Base-by-base conservation (phyloP, 2,797 vertebrate species). In the Myioborus miniatus region DNA sequence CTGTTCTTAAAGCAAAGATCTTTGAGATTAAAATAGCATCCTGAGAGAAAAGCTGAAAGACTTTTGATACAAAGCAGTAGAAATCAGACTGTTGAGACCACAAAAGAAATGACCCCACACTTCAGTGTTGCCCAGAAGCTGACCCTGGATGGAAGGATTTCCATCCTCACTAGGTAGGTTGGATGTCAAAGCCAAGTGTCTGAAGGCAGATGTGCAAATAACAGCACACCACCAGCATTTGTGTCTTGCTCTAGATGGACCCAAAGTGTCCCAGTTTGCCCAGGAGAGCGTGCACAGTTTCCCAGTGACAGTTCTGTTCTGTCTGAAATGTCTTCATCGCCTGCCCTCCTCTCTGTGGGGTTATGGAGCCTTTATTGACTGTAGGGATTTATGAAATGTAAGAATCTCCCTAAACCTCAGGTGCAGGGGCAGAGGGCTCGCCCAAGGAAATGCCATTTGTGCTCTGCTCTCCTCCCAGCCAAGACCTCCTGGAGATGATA, bases 71-170 rank as follows among this genome's bases (percentile, higher is more conserved):
- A 23, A 23, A n/a, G 22, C 7, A 6, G 18, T 8, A 65, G 70
- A 83, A 88, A 78, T 62, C 26, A 34, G 18, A 19, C 50, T 50
- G 19, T 4, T 49, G 64, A 85, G 55, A 34, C 9, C 55, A 47
- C 58, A 44, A 7, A 37, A 46, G 49, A 70, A 59, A 12, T 2
- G 4, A 17, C 12, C 16, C 11, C 22, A 5, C 3, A 1, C 4
- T 46, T 37, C 21, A n/a, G 16, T 12, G 32, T 27, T 50, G 56
- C 30, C 7, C 52, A 3, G 32, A 15, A 41, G 39, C 4, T 68
- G 41, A 6, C 39, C 30, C 41, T 0, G 0, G n/a, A 6, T 26
- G 50, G n/a, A 7, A 18, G 5, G 15, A 15, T 30, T 84, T 70
- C 44, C 34, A 19, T 12, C 62, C 59, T 15, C n/a, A 11, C 3